These are phyloP conservation scores for Pterocles gutturalis DNA, from an alignment of 2,113 vertebrate species.

Conservation along the genomic window DNA sequence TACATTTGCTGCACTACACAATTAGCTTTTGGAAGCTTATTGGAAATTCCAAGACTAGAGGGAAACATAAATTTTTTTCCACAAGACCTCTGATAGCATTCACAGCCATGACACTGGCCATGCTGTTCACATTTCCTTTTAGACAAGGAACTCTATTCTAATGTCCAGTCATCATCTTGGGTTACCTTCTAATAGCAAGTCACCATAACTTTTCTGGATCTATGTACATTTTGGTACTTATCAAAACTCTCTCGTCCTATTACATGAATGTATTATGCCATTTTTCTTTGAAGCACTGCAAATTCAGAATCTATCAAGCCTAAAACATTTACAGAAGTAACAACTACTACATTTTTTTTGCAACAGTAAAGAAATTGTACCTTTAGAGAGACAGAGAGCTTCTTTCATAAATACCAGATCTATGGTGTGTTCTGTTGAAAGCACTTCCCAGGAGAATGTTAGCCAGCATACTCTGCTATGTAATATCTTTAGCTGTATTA, in stretches of 20 bases:
- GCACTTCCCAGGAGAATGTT: constrained; percentile 20
- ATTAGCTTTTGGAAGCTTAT: neutral
- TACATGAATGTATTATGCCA: neutral
- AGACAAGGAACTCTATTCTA: neutral
- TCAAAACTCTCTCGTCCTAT: neutral
- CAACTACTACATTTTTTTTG: neutral
- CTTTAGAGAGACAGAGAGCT: neutral
- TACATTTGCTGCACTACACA: neutral
- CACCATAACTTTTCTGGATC: rapidly evolving
- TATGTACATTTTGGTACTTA: neutral
- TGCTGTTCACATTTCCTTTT: neutral
- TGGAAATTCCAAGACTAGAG: neutral
- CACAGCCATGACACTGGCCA: neutral
- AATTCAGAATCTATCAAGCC: neutral
- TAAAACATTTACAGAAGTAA: constrained; percentile 22
- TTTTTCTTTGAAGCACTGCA: neutral
- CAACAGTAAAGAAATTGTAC: constrained; percentile 13
- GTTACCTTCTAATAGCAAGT: neutral
- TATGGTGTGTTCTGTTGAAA: constrained; percentile 26
- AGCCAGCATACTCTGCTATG: neutral
- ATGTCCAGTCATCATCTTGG: neutral
- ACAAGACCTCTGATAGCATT: neutral
- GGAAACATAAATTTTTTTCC: neutral
- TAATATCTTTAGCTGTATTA: constrained; percentile 11
- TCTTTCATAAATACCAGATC: constrained; percentile 16